phyloP scores from a whole-genome alignment of 2,113 vertebrate species.

The Miniopterus natalensis region DNA sequence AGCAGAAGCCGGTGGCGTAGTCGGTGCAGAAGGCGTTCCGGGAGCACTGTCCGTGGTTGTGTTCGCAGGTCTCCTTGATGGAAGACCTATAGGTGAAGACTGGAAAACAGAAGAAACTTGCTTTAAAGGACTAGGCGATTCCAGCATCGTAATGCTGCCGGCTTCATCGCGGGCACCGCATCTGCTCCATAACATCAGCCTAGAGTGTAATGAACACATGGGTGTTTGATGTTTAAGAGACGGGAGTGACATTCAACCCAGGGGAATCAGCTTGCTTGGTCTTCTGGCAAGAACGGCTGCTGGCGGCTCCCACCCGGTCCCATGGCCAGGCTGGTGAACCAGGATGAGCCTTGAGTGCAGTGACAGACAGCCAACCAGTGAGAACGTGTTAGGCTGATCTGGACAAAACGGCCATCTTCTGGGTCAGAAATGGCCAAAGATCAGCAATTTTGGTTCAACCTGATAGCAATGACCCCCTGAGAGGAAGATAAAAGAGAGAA shows the following conservation, averaged over 20 bases:
- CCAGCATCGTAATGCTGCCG: neutral
- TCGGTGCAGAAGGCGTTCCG: slow-evolving; percentile 93
- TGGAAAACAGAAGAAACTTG: slow-evolving; percentile 75
- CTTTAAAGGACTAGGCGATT: neutral
- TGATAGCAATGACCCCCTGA: neutral
- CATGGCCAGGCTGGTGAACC: neutral
- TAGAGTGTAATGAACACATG: slow-evolving; percentile 42
- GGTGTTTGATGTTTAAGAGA: neutral
- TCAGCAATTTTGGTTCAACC: neutral
- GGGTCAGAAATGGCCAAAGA: neutral
- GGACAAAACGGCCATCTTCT: neutral
- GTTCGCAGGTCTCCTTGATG: slow-evolving; percentile 90
- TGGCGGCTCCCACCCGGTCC: neutral
- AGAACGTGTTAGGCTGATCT: neutral
- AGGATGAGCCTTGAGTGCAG: neutral
- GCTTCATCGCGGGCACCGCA: fast-evolving
- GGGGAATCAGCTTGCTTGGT: slow-evolving; percentile 11
- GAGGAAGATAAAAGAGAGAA: neutral
- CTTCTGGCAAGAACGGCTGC: slow-evolving; percentile 11
- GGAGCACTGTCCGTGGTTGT: slow-evolving; percentile 92
- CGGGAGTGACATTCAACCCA: neutral
- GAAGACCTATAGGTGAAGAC: slow-evolving; percentile 92
- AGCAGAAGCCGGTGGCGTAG: slow-evolving; percentile 94
- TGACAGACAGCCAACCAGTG: neutral
- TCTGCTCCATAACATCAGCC: neutral